A percentile compares a stretch with the other conserved stretches of the same genome.
Evolutionary conservation across 2,113 vertebrate species (phyloP).

Genomic region (Candoia aspera): DNA sequence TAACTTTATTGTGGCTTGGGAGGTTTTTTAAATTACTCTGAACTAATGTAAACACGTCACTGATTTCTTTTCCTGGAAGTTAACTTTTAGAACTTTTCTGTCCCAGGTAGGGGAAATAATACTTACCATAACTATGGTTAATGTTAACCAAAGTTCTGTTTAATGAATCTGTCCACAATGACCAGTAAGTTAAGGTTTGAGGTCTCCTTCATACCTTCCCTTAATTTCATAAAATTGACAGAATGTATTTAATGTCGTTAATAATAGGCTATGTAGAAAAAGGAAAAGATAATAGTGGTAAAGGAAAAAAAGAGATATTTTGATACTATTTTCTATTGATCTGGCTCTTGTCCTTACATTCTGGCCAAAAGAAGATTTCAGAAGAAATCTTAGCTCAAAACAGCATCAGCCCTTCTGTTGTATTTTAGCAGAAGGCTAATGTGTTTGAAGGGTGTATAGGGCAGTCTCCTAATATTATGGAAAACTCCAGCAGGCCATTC

Average conservation of each 20-base stretch:
- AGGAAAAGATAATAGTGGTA: too few relatives aligned
- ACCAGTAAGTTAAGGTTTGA: background rate
- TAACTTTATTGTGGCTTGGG: background rate
- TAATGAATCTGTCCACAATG: background rate
- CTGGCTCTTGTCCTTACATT: background rate
- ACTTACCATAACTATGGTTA: background rate
- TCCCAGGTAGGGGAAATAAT: too few relatives aligned
- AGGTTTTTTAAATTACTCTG: background rate
- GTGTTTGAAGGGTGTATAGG: background rate
- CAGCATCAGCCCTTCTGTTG: background rate
- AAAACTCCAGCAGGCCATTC: background rate
- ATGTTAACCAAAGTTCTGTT: background rate
- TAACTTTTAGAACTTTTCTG: background rate
- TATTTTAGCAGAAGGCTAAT: background rate
- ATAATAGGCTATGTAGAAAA: too few relatives aligned
- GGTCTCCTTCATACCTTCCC: too few relatives aligned
- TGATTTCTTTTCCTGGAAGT: background rate
- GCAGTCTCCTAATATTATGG: background rate
- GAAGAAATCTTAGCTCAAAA: background rate
- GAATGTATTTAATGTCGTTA: too few relatives aligned
- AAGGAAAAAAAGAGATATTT: background rate
- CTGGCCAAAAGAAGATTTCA: too few relatives aligned
- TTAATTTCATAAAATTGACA: too few relatives aligned
- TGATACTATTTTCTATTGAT: background rate
- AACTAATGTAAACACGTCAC: background rate